Base-by-base conservation (phyloP, 2,113 vertebrate genomes). In the Eleginops maclovinus region DNA sequence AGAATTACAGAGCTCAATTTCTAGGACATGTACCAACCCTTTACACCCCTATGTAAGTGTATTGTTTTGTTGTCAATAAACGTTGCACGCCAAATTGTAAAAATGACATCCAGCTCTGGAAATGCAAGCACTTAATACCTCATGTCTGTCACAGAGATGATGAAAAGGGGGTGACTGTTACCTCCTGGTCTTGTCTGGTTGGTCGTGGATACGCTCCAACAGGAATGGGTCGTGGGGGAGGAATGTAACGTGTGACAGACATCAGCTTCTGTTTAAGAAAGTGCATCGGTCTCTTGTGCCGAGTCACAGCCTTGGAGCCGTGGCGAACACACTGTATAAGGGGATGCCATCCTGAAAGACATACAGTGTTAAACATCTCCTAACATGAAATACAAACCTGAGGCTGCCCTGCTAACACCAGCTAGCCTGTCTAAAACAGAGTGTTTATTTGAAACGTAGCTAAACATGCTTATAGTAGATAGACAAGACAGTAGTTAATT, bases 271-370 rank as follows among this genome's bases (percentile, higher is more conserved):
- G 94, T 51, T 96, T 96, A 26, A 96, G 77, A 75, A 97, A 82
- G 86, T 97, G 95, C 91, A 97, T 82, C 2, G 97, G 95, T 16
- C 88, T 97, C 82, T 81, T 92, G 90, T 98, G 98, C 2, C 97
- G 96, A 0, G 98, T 99, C 40, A 98, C 97, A 0, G 97, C 93
- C 83, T 97, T 99, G 87, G 98, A 97, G 77, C 96, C 95, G 84
- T 91, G 93, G 4, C 97, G 96, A 3, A 96, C 84, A 13, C 80
- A 81, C 77, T 96, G 97, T 13, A 86, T 76, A 19, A 94, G 74
- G 9, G 98, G 97, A 55, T 96, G 88, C 94, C 94, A 94, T 77
- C 91, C 98, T 98, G 88, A 22, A 78, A 75, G 7, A 16, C 21
- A 66, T 22, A 60, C 15, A 53, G 1, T 51, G 74, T 21, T 31